Conservation (phyloP, 2,888 invertebrate genomes). For the Athalia cordata region DNA sequence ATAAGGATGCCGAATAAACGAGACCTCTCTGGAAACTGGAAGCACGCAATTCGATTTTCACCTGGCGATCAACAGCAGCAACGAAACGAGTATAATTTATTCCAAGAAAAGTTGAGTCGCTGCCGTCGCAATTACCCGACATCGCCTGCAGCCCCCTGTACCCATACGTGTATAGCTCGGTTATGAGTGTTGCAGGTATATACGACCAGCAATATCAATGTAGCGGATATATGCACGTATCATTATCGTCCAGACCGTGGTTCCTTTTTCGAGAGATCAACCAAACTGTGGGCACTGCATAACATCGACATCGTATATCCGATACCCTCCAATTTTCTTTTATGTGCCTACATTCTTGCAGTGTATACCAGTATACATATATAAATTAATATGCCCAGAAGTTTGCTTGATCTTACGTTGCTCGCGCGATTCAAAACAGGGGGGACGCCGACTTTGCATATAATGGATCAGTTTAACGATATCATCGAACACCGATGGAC, state of each 20-base stretch:
- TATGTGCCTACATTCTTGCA: conserved; percentile 29
- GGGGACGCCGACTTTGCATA: background rate
- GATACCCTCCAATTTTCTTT: conserved; percentile 40
- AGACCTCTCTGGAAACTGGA: conserved; percentile 26
- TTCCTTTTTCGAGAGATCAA: conserved; percentile 34
- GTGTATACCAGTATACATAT: background rate
- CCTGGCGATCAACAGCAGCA: conserved; percentile 28
- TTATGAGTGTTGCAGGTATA: background rate
- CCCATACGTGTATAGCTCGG: background rate
- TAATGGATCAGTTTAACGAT: conserved; percentile 15
- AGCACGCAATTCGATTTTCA: conserved; percentile 40
- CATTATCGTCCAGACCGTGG: conserved; percentile 34
- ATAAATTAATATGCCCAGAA: conserved; percentile 8
- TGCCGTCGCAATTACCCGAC: conserved; percentile 41
- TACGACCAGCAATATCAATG: conserved; percentile 40
- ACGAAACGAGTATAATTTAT: conserved; percentile 41
- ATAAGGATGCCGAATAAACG: conserved; percentile 4
- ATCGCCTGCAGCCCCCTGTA: conserved; percentile 39
- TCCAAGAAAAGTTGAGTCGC: conserved; percentile 42
- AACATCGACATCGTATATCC: conserved; percentile 5
- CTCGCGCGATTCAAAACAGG: background rate
- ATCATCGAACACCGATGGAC: conserved; percentile 4
- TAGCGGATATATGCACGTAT: conserved; percentile 43
- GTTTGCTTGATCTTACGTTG: conserved; percentile 18
- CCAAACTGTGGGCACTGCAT: conserved; percentile 24